phyloP scores from a whole-genome alignment of 2,113 vertebrate species.

The Neogobius melanostomus region DNA sequence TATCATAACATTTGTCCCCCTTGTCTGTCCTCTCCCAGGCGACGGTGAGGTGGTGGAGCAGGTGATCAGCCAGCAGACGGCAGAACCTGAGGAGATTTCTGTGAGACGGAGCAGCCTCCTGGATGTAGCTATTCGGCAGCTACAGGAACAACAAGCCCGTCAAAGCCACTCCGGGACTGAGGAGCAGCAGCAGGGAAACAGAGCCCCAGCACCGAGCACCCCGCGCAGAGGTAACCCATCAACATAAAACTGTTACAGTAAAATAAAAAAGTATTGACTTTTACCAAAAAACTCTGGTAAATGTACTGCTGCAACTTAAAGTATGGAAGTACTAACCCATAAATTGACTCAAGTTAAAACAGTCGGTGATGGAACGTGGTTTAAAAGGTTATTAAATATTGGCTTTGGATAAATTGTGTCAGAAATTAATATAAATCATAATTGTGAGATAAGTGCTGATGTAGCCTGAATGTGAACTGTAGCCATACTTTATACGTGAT shows the following conservation, averaged over 20 bases:
- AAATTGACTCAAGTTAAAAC: too few species aligned
- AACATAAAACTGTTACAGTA: background rate
- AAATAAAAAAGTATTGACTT: background rate
- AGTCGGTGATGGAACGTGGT: too few species aligned
- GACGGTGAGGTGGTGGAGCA: constrained; percentile 97
- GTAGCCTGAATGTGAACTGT: too few species aligned
- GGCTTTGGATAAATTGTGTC: too few species aligned
- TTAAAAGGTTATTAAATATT: too few species aligned
- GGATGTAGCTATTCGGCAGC: constrained; percentile 87
- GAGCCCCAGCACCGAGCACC: constrained; percentile 71
- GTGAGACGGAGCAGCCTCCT: constrained; percentile 79
- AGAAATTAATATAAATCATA: too few species aligned
- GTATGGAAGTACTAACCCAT: too few species aligned
- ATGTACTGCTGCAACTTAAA: too few species aligned
- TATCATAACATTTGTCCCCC: too few species aligned
- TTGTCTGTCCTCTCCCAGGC: constrained; percentile 66
- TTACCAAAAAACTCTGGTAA: too few species aligned
- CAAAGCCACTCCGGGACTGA: constrained; percentile 55
- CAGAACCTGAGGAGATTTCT: constrained; percentile 81
- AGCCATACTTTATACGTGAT: too few species aligned
- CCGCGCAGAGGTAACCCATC: constrained; percentile 84
- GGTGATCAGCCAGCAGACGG: constrained; percentile 91
- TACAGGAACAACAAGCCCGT: constrained; percentile 86
- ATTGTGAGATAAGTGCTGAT: too few species aligned
- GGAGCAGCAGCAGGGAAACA: constrained; percentile 29